Evolutionary conservation across 1,140 invertebrate species (phyloP), one percentile per base, ranked within the genome.

Genomic region (Lycorma delicatula): DNA sequence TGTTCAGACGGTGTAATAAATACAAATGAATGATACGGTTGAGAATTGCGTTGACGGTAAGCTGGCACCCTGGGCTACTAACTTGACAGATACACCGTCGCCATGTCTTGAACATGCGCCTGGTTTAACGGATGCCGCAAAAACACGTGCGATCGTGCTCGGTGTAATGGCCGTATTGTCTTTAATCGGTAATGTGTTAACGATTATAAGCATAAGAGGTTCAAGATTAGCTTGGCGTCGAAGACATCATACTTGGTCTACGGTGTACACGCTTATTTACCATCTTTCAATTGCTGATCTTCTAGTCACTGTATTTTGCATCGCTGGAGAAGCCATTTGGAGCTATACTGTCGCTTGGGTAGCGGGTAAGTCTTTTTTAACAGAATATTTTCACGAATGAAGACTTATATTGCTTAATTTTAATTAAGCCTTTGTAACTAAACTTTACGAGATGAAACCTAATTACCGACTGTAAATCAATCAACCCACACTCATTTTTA

Each of bases 281-380:
- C 86, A 90, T 66, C 73, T 87, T 1, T 83, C 82, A 0, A 73
- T 85, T 22, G 86, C 87, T 0, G 89, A 93, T 71, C 64, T 84
- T 2, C 71, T 90, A 5, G 88, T 92, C 1, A 85, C 87, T 0
- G 72, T 89, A 31, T 90, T 89, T 70, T 91, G 87, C 68, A 80
- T 91, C 49, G 79, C 80, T 1, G 85, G 85, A 0, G 88, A 93
- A 63, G 83, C 85, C 0, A 75, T 83, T 1, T 93, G 89, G 89
- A 82, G 75, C 16, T 84, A 85, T 47, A 85, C 86, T 0, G 86
- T 91, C 0, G 81, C 85, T 41, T 93, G 89, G 88, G 71, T 82
- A 29, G 87, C 83, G 3, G 88, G 87, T 3, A 62, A 18, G 3
- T 38, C 13, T 2, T n/a, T n/a, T n/a, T n/a, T n/a, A n/a, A n/a